phyloP scores from a whole-genome alignment of 2,888 invertebrate species.

The Neria commutata region DNA sequence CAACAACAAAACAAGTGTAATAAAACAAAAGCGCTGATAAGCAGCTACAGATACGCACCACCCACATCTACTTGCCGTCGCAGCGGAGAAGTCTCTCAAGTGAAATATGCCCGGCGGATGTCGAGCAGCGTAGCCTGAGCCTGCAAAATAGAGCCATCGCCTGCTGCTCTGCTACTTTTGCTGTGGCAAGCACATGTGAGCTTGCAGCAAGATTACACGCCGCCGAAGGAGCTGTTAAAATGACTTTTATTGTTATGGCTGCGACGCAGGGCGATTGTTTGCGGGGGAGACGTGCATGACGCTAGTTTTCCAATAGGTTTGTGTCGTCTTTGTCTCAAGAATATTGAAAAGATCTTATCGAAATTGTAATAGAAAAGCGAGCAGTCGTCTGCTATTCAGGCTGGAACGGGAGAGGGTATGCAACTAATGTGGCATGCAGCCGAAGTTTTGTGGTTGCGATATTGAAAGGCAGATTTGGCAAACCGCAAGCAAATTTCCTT shows the following conservation, averaged over 20 bases:
- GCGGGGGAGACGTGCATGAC: slow-evolving; percentile 18
- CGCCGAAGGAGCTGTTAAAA: slow-evolving; percentile 26
- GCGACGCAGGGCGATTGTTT: too few relatives aligned
- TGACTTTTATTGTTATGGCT: slow-evolving; percentile 53
- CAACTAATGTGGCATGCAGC: not conserved
- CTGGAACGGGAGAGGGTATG: not conserved
- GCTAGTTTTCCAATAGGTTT: slow-evolving; percentile 27
- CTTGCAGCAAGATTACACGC: not conserved
- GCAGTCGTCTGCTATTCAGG: not conserved
- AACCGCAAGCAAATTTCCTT: not conserved
- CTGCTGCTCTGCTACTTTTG: not conserved
- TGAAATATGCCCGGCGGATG: slow-evolving; percentile 14
- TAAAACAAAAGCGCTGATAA: slow-evolving; percentile 32
- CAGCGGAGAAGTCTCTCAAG: not conserved
- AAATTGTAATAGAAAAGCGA: slow-evolving; percentile 5
- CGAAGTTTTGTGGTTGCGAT: not conserved
- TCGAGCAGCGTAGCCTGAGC: slow-evolving; percentile 2
- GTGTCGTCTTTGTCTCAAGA: slow-evolving; percentile 4
- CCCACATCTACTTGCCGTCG: not conserved
- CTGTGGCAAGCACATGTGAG: not conserved
- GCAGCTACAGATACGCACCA: slow-evolving; percentile 14
- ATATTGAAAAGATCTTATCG: slow-evolving; percentile 32
- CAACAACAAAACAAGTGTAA: slow-evolving; percentile 20
- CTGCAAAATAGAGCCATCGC: not conserved
- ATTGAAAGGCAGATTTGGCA: not conserved